Base-by-base conservation (phyloP, 2,888 invertebrate species). In the Chamaedrilus cognettii region DNA sequence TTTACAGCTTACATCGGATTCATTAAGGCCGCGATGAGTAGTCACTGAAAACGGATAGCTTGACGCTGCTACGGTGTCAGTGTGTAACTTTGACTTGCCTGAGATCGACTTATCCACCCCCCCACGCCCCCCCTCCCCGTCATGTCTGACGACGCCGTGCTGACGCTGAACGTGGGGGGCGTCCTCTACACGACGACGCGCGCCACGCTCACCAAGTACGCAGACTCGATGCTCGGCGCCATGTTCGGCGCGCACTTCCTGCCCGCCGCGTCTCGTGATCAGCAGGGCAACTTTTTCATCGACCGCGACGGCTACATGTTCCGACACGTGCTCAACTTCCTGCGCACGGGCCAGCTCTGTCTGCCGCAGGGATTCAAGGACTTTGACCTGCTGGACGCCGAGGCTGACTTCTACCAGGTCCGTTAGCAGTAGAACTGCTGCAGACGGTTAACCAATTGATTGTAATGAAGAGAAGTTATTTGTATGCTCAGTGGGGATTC, bases 401-500 rank as follows among this genome's bases (percentile, higher is more conserved):
- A 77, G 62, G 77, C 77, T 4, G 77, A 77, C 65, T 77, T 75
- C 67, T 77, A 75, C 63, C 76, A 75, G n/a, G n/a, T n/a, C n/a
- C n/a, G n/a, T n/a, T n/a, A n/a, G n/a, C n/a, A n/a, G n/a, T n/a
- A n/a, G n/a, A n/a, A n/a, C n/a, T n/a, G n/a, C n/a, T n/a, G n/a
- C n/a, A n/a, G n/a, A n/a, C n/a, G n/a, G n/a, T n/a, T n/a, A n/a
- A n/a, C n/a, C n/a, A n/a, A n/a, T n/a, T n/a, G n/a, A n/a, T n/a
- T n/a, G n/a, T n/a, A n/a, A n/a, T n/a, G n/a, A n/a, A n/a, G n/a
- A n/a, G n/a, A n/a, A n/a, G n/a, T n/a, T n/a, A n/a, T n/a, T n/a
- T n/a, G n/a, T n/a, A n/a, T n/a, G n/a, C n/a, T n/a, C n/a, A n/a
- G n/a, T n/a, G n/a, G n/a, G n/a, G n/a, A n/a, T n/a, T n/a, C n/a